phyloP scores from a whole-genome alignment of 2,797 vertebrate species.

The Sebastes dallii region DNA sequence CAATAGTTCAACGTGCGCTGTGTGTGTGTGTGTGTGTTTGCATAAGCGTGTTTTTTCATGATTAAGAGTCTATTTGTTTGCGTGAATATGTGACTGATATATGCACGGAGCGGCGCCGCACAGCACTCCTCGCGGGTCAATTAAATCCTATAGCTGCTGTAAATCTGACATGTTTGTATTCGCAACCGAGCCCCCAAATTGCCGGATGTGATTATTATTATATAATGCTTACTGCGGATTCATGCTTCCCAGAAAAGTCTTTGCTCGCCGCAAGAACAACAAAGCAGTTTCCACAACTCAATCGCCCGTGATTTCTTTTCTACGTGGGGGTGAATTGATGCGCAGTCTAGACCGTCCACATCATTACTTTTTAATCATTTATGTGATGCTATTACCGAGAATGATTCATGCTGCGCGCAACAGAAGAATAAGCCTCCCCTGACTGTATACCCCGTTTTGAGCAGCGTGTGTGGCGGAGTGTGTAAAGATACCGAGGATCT shows the following conservation, averaged over 20 bases:
- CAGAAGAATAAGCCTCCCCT: constrained; percentile 24
- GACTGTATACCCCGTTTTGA: constrained; percentile 19
- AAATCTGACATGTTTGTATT: constrained; percentile 53
- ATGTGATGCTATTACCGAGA: constrained; percentile 53
- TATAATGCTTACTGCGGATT: constrained; percentile 28
- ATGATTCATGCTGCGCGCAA: constrained; percentile 44
- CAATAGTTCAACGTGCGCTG: background rate
- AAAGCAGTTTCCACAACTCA: constrained; percentile 49
- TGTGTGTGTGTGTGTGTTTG: background rate
- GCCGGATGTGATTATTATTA: constrained; percentile 44
- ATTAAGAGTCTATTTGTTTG: constrained; percentile 12
- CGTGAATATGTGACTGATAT: constrained; percentile 11
- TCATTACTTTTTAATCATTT: constrained; percentile 70
- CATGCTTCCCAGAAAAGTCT: constrained; percentile 30
- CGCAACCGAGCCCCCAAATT: constrained; percentile 27
- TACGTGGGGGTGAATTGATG: constrained; percentile 51
- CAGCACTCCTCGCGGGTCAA: constrained; percentile 29
- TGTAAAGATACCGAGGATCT: constrained; percentile 5
- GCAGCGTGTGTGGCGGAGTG: constrained; percentile 18
- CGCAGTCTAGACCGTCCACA: constrained; percentile 47
- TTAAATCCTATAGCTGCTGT: constrained; percentile 43
- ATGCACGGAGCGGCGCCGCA: background rate
- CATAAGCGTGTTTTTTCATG: constrained; percentile 37
- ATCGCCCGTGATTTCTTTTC: constrained; percentile 44
- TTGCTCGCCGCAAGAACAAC: constrained; percentile 29